Evolutionary conservation across 1,140 invertebrate genomes (phyloP), one percentile per base, ranked within the genome.

Genomic region (Pristionchus pacificus): DNA sequence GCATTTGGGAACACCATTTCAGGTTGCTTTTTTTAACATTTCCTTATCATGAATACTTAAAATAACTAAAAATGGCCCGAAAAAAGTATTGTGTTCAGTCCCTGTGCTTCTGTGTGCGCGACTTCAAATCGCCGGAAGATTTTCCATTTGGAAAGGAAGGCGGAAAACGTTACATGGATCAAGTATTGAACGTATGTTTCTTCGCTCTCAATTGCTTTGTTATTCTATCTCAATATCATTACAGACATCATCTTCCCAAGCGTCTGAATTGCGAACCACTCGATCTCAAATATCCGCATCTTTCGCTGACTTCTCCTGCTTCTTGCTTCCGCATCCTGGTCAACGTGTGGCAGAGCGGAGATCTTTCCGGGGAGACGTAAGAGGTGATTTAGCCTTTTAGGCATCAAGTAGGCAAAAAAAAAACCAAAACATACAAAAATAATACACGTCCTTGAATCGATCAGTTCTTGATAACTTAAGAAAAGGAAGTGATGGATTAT

Each of bases 1-100:
- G 69, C 71, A 83, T 49, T 81, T 83, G 32, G 82, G 81, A n/a
- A 90, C 76, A 91, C 91, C 95, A 2, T 97, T 97, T 85, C 95
- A 88, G 80, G 87, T n/a, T n/a, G n/a, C n/a, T n/a, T n/a, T n/a
- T n/a, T n/a, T n/a, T n/a, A n/a, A n/a, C n/a, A n/a, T n/a, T n/a
- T n/a, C n/a, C n/a, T n/a, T n/a, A n/a, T n/a, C n/a, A n/a, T n/a
- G n/a, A n/a, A n/a, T n/a, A n/a, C n/a, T n/a, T n/a, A n/a, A n/a
- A n/a, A n/a, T n/a, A n/a, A n/a, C n/a, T n/a, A n/a, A n/a, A n/a
- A n/a, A n/a, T n/a, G n/a, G n/a, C n/a, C n/a, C n/a, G n/a, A n/a
- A n/a, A n/a, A n/a, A n/a, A n/a, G n/a, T n/a, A n/a, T n/a, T n/a
- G n/a, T 27, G 25, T 81, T 68, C 66, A 82, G 81, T 67, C 63